Evolutionary conservation across 2,888 invertebrate species (phyloP), one percentile per base, ranked within the genome.

Genomic region (Tyria jacobaeae): DNA sequence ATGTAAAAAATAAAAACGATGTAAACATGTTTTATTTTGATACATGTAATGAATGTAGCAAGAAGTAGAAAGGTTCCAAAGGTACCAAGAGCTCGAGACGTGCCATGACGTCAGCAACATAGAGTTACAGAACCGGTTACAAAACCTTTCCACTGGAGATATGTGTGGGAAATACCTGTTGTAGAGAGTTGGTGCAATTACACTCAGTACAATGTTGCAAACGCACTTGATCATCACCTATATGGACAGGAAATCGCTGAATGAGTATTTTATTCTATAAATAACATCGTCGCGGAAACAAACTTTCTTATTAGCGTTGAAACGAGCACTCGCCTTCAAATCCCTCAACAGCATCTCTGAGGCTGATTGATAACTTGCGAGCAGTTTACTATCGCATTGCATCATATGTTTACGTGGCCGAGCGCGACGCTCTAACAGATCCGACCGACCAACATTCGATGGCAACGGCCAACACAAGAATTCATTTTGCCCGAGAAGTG

Each of bases 401-500:
- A 89, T 87, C 87, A 88, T 77, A 80, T 69, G 71, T 71, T 70
- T 79, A 78, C 78, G 79, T 78, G 79, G 81, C 79, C 72, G 54
- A 71, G 61, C 62, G 70, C 66, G 62, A 66, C 68, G 71, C 56
- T 62, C 69, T 60, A 66, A 62, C 55, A 66, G 64, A 61, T 49
- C 56, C 64, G 37, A 57, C 58, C 27, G 65, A 81, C 76, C 86
- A 83, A 82, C 71, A 85, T 83, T 87, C 89, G 87, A 88, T 90
- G 89, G 91, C 90, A 90, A 88, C 87, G 78, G 77, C 75, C 79
- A 79, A 63, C 84, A 80, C 83, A 88, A 90, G 91, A 92, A 92
- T 91, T 88, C 87, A 88, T 89, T 90, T 90, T 86, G 90, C 83
- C 81, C 84, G 85, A 89, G 88, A 88, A 91, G 92, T 92, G 90